Base-by-base conservation (phyloP, 2,797 vertebrate species). In the Melanotaenia parkinsoni region DNA sequence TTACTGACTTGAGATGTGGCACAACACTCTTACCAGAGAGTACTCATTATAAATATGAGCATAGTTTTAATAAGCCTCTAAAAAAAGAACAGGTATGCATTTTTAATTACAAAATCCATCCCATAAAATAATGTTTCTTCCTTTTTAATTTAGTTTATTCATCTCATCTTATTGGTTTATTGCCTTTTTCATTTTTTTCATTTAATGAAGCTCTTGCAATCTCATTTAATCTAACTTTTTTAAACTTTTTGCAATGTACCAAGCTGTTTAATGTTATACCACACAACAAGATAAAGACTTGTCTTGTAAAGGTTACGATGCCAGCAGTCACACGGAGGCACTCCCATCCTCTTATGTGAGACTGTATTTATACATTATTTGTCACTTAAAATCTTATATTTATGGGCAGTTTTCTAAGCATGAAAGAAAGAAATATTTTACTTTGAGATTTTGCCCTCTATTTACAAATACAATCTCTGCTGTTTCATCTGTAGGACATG, bases 391-490 rank as follows among this genome's bases (percentile, higher is more conserved):
- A 81, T 71, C 54, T 74, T 67, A 54, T 24, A 73, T 77, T 70
- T 73, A 65, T 37, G 53, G 59, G 56, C 32, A 38, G 65, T 24
- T n/a, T 57, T 30, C 37, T n/a, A 32, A 20, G 59, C 26, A 61
- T 70, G 38, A 60, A 62, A 43, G 2, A 61, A 40, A 56, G 3
- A 32, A 1, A 54, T 37, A 66, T 60, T 54, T 20, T 37, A 56
- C 61, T 65, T 8, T 51, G 33, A 66, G 22, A 62, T 43, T 73
- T 63, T 73, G 70, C 68, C 80, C 66, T 83, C 64, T 79, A 32
- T 76, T 86, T 75, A 83, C 74, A 82, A 76, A 84, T 59, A 37
- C 18, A 3, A 56, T 54, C 12, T 61, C 1, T 11, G 33, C 59
- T 73, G 26, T 80, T 88, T 28, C 28, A 28, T 28, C 63, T 68